Conservation (phyloP, 2,888 invertebrate species). For the Tinea pellionella region DNA sequence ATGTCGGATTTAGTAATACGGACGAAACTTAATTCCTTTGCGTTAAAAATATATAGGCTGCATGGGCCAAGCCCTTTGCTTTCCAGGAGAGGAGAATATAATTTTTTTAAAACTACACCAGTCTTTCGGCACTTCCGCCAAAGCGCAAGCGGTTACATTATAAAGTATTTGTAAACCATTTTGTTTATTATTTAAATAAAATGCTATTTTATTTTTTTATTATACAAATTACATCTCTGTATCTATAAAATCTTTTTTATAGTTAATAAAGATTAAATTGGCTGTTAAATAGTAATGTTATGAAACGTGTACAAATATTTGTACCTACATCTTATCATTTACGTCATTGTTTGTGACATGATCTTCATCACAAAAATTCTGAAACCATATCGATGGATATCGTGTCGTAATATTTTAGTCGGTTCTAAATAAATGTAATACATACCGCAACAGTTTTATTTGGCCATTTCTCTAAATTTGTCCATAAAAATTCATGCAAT, state of each 20-base stretch:
- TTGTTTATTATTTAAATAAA: too few relatives aligned
- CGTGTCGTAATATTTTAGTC: too few relatives aligned
- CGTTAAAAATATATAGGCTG: constrained; percentile 1
- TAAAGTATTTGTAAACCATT: too few relatives aligned
- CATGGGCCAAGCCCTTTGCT: not conserved
- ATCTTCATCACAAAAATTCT: too few relatives aligned
- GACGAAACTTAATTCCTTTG: constrained; percentile 15
- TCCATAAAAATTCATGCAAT: constrained; percentile 73
- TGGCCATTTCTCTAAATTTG: constrained; percentile 73
- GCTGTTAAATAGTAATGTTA: not conserved
- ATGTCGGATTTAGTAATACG: constrained; percentile 14
- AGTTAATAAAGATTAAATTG: not conserved
- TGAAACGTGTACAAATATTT: not conserved
- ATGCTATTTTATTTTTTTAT: constrained; percentile 1
- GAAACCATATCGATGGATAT: too few relatives aligned
- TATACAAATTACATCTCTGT: not conserved
- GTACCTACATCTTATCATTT: too few relatives aligned
- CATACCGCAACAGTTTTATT: constrained; percentile 75
- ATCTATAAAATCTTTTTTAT: too few relatives aligned
- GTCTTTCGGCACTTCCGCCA: too few relatives aligned
- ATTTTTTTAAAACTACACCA: too few relatives aligned
- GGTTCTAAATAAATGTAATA: constrained; percentile 20
- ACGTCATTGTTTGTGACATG: too few relatives aligned
- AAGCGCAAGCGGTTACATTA: too few relatives aligned
- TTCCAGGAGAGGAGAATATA: too few relatives aligned